Evolutionary conservation across 2,888 invertebrate species (phyloP), one percentile per base, ranked within the genome.

Genomic region (Apamea anceps): DNA sequence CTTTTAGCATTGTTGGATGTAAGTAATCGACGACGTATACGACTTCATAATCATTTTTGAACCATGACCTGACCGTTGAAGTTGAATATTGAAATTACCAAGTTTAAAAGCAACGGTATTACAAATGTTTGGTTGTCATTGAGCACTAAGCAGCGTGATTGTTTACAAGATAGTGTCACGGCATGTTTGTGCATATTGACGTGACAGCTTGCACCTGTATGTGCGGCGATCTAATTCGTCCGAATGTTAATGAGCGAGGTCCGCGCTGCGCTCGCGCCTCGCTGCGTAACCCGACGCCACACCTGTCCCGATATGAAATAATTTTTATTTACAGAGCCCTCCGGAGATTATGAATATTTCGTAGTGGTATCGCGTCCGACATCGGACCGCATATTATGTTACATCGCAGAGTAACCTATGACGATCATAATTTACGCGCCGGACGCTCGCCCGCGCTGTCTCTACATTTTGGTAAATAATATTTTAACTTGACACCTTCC

Each of bases 321-420:
- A 94, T 96, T 96, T 95, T 96, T 95, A 95, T 96, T 95, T 95
- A 96, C 94, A 92, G 87, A 94, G 94, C 95, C 95, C 95, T 94
- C 94, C 94, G 89, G 93, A 95, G 94, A 95, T 95, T 96, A 95
- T 94, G 94, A 94, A 95, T 95, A 95, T 95, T 95, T 95, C 93
- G 91, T 93, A 88, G 91, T 92, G 93, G 91, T 95, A 96, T 96
- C 96, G 92, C 87, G 86, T 89, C 91, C 86, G 85, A 91, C 92
- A 95, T 95, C 95, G 94, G 88, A 89, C 93, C 92, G 91, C 94
- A 94, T 96, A 96, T 96, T 93, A 95, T 93, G 94, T 96, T 96
- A 96, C 96, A 89, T 88, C 88, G 87, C 86, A 88, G 89, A 86
- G 91, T 92, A 92, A 93, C 89, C 93, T 94, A 95, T 94, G 93